phyloP scores from a whole-genome alignment of 2,113 vertebrate species.

The Paracanthobrama guichenoti region DNA sequence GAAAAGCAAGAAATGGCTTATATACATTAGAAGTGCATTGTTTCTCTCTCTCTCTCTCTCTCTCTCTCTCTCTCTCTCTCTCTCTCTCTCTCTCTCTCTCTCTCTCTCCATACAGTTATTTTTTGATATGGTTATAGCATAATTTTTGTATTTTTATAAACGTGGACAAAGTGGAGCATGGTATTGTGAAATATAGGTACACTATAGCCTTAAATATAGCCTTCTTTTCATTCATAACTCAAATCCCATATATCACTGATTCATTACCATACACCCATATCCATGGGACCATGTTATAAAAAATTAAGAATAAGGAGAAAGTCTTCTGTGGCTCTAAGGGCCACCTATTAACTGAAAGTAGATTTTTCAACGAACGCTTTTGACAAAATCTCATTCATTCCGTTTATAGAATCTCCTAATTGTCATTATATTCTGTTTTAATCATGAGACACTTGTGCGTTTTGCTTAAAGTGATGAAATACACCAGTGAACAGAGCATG shows the following conservation, averaged over 20 bases:
- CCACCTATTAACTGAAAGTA: conserved; percentile 69
- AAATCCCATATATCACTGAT: neutral
- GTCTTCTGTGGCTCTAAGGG: conserved; percentile 65
- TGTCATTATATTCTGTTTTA: conserved; percentile 49
- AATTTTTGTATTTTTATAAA: neutral
- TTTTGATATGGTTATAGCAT: neutral
- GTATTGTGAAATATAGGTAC: neutral
- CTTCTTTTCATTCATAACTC: neutral
- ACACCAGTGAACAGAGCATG: conserved; percentile 50
- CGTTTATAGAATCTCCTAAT: conserved; percentile 51
- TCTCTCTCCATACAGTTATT: too few species aligned
- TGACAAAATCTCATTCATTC: conserved; percentile 75
- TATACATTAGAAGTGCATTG: conserved; percentile 19
- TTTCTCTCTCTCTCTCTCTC: neutral
- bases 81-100: neutral
- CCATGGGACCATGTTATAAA: conserved; percentile 1
- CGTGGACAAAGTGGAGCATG: neutral
- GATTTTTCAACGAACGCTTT: conserved; percentile 69
- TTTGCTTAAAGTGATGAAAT: conserved; percentile 42
- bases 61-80: neutral
- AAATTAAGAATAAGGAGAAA: neutral
- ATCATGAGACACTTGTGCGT: conserved; percentile 44
- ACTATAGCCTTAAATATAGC: neutral
- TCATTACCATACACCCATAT: neutral
- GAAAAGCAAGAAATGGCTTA: conserved; percentile 34